Percentiles rank a stretch among this genome's conserved stretches.
phyloP scores from a whole-genome alignment of 2,113 vertebrate species.

The Corythornis madagascariensis region DNA sequence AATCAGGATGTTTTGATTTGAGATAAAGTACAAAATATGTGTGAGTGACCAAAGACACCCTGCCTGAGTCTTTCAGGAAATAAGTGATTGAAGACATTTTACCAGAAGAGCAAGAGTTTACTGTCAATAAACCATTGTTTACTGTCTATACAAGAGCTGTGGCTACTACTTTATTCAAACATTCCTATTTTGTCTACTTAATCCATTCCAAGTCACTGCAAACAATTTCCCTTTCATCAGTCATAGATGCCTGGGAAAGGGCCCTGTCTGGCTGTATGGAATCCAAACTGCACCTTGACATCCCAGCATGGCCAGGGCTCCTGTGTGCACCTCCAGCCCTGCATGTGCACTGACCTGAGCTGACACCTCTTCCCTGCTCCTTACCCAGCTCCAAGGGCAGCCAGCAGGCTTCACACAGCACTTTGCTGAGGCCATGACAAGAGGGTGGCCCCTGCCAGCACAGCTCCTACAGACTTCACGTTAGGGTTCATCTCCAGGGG shows the following conservation, averaged over 20 bases:
- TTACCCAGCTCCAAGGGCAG: neutral
- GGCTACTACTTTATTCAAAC: slow-evolving; percentile 41
- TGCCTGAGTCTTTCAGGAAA: slow-evolving; percentile 58
- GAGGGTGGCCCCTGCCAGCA: neutral
- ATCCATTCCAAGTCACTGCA: slow-evolving; percentile 13
- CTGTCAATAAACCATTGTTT: slow-evolving; percentile 63
- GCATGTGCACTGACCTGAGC: neutral
- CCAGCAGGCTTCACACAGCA: neutral
- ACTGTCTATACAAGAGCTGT: slow-evolving; percentile 45
- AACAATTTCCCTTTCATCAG: slow-evolving; percentile 9
- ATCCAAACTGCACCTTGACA: neutral
- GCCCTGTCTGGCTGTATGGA: neutral
- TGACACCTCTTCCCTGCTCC: neutral
- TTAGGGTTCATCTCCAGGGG: neutral
- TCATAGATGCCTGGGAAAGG: neutral
- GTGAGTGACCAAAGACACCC: slow-evolving; percentile 48
- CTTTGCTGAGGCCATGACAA: neutral
- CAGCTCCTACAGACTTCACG: neutral
- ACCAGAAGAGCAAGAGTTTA: slow-evolving; percentile 37
- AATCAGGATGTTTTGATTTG: slow-evolving; percentile 71
- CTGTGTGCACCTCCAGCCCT: neutral
- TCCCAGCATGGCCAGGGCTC: neutral
- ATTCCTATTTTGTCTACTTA: slow-evolving; percentile 49
- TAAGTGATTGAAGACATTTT: slow-evolving; percentile 44
- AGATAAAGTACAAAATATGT: slow-evolving; percentile 65